phyloP scores from a whole-genome alignment of 2,113 vertebrate species.

The Atlantisia rogersi region DNA sequence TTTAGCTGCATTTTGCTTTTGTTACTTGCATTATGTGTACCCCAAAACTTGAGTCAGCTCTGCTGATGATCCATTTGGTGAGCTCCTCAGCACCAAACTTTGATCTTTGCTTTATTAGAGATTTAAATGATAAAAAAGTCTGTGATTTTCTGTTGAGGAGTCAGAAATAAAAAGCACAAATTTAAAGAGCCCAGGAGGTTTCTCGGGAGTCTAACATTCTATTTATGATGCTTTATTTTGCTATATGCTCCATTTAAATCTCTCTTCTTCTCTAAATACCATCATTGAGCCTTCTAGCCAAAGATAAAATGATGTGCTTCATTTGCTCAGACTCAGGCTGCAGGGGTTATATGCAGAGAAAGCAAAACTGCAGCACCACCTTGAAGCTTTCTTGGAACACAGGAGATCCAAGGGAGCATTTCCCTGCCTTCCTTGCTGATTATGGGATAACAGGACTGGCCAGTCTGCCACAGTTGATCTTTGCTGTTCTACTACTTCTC shows the following conservation, averaged over 20 bases:
- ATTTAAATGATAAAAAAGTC: not conserved
- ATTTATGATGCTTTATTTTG: not conserved
- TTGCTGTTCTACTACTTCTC: not conserved
- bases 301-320: not conserved
- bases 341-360: not conserved
- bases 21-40: not conserved
- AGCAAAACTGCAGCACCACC: not conserved
- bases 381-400: not conserved
- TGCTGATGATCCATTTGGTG: not conserved
- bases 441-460: too few species aligned
- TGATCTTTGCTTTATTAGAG: conserved; percentile 6
- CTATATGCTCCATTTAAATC: not conserved
- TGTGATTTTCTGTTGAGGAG: conserved; percentile 28
- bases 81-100: not conserved
- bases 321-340: not conserved
- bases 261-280: not conserved
- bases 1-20: not conserved
- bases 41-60: not conserved
- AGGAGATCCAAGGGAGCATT: not conserved
- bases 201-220: not conserved
- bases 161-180: not conserved
- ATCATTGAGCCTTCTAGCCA: not conserved
- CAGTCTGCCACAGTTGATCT: rapidly evolving
- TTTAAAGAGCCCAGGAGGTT: conserved; percentile 5
- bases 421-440: not conserved